These are phyloP conservation scores for Lycaon pictus DNA, from an alignment of 2,113 vertebrate genomes.

Conservation along the genomic window DNA sequence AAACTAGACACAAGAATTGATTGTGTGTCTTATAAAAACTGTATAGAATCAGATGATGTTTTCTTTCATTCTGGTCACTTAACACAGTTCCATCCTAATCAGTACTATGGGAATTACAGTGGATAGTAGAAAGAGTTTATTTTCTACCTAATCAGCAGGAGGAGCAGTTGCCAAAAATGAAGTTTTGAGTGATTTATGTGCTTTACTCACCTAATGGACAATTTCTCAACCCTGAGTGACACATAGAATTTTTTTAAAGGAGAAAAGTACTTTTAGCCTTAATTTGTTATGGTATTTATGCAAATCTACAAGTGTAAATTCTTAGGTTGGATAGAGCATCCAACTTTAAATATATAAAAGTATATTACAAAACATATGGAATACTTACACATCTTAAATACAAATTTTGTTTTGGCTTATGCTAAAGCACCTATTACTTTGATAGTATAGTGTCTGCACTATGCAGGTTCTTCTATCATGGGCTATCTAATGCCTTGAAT, in stretches of 20 bases:
- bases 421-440: neutral
- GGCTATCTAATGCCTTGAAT: neutral
- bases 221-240: neutral
- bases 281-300: neutral
- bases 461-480: neutral
- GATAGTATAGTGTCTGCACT: neutral
- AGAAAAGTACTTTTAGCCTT: neutral
- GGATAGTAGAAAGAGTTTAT: neutral
- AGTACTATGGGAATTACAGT: neutral
- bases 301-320: neutral
- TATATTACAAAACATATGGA: neutral
- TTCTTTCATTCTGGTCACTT: neutral
- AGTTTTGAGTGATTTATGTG: neutral
- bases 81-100: neutral
- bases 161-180: neutral
- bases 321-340: neutral
- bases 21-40: neutral
- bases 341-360: neutral
- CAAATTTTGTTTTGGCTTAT: constrained; percentile 11
- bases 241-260: neutral
- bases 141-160: neutral
- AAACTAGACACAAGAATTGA: neutral
- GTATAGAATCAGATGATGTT: neutral
- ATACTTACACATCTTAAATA: neutral
- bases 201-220: constrained; percentile 3